Percentiles rank a stretch among this genome's conserved stretches.
Evolutionary conservation across 2,888 invertebrate genomes (phyloP).

Genomic region (Gortyna flavago): DNA sequence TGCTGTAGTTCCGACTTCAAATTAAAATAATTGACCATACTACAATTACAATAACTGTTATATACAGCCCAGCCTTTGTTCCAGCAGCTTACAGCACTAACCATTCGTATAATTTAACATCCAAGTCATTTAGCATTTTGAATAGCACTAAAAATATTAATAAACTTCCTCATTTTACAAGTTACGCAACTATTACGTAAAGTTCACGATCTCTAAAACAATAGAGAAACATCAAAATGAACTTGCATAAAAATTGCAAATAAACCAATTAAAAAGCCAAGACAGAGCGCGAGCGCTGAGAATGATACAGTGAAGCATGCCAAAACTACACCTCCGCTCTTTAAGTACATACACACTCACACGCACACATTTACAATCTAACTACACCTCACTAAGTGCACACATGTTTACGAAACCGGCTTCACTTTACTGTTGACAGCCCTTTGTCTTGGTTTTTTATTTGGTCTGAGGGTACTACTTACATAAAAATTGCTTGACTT

Average conservation of each 20-base stretch:
- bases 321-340: no score
- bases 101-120: slow-evolving; percentile 54
- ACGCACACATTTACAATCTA: no score
- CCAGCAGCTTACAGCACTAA: slow-evolving; percentile 22
- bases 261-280: no score
- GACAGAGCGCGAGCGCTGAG: no score
- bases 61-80: slow-evolving; percentile 32
- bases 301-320: no score
- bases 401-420: no score
- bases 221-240: slow-evolving; percentile 34
- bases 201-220: slow-evolving; percentile 58
- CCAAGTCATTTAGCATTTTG: slow-evolving; percentile 53
- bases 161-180: slow-evolving; percentile 71
- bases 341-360: no score
- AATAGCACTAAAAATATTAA: slow-evolving; percentile 60
- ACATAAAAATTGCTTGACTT: slow-evolving; percentile 11
- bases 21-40: slow-evolving; percentile 17
- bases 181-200: slow-evolving; percentile 74
- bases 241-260: slow-evolving; percentile 32
- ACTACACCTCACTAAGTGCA: no score
- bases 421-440: no score
- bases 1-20: slow-evolving; percentile 5
- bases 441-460: no score
- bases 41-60: slow-evolving; percentile 8
- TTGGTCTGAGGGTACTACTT: no score